phyloP scores from a whole-genome alignment of 2,113 vertebrate species.

The Vireo altiloquus region DNA sequence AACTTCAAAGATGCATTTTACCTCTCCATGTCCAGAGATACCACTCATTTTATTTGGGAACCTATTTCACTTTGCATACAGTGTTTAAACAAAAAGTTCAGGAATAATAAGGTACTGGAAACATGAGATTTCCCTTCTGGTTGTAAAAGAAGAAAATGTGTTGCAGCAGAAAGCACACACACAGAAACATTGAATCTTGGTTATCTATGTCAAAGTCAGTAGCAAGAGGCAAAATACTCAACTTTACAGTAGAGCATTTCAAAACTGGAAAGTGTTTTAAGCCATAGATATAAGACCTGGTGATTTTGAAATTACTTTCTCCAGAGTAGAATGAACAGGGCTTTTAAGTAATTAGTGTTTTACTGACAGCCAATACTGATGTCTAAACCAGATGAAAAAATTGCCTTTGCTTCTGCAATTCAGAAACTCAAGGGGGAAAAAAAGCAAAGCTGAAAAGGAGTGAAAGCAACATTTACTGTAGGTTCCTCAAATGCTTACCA shows the following conservation, averaged over 20 bases:
- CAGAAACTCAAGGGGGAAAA: background rate
- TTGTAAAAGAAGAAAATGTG: background rate
- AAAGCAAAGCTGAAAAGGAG: background rate
- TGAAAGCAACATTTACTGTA: slow-evolving; percentile 1
- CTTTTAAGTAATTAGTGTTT: background rate
- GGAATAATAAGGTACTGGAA: background rate
- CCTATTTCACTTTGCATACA: background rate
- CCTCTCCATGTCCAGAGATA: background rate
- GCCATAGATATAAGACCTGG: background rate
- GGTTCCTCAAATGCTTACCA: background rate
- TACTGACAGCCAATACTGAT: background rate
- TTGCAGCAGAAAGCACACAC: background rate
- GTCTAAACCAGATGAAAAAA: background rate
- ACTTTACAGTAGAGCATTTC: background rate
- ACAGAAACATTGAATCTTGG: background rate
- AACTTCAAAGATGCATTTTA: background rate
- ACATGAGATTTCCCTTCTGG: background rate
- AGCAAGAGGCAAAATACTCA: background rate
- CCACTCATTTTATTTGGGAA: background rate
- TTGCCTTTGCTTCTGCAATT: slow-evolving; percentile 15
- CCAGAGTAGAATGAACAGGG: background rate
- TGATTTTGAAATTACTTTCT: background rate
- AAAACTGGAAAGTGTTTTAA: background rate
- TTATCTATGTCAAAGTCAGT: background rate
- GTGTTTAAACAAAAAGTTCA: background rate